A percentile compares a stretch with the other conserved stretches of the same genome.
Evolutionary conservation across 2,113 vertebrate species (phyloP).

Genomic region (Melanerpes formicivorus): DNA sequence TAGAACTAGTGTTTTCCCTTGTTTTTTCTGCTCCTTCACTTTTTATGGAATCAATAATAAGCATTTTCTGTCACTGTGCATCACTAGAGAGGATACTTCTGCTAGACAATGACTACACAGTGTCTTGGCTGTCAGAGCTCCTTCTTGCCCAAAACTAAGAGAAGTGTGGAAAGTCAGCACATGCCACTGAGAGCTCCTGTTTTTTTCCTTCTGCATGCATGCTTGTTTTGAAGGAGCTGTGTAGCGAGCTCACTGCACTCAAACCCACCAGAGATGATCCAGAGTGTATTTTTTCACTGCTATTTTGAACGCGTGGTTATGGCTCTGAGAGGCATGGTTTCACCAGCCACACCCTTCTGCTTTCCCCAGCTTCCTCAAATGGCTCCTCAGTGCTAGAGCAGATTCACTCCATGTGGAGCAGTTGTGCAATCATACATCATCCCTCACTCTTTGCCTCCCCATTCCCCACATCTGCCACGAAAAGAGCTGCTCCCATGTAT

Average conservation of each 20-base stretch:
- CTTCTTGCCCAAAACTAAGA: not conserved
- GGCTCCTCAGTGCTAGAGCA: not conserved
- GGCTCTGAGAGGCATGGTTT: conserved; percentile 13
- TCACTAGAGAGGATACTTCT: not conserved
- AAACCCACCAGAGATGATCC: conserved; percentile 1
- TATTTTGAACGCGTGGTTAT: conserved; percentile 64
- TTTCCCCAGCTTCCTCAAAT: conserved; percentile 61
- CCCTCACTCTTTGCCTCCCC: not conserved
- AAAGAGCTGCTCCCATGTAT: not conserved
- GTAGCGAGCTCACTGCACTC: not conserved
- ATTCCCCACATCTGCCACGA: not conserved
- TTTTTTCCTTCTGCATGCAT: not conserved
- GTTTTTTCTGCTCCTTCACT: not conserved
- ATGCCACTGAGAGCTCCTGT: not conserved
- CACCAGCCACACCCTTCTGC: conserved; percentile 57
- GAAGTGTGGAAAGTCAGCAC: not conserved
- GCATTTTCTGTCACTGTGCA: not conserved
- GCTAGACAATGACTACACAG: not conserved
- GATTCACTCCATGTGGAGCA: conserved; percentile 3
- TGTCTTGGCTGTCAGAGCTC: not conserved
- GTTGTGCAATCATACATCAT: conserved; percentile 48
- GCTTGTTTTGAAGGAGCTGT: not conserved
- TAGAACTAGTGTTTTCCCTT: not conserved
- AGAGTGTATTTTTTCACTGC: conserved; percentile 27
- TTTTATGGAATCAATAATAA: not conserved